These are phyloP conservation scores for Helicolenus hilgendorfi DNA, from an alignment of 2,797 vertebrate genomes.

Conservation along the genomic window DNA sequence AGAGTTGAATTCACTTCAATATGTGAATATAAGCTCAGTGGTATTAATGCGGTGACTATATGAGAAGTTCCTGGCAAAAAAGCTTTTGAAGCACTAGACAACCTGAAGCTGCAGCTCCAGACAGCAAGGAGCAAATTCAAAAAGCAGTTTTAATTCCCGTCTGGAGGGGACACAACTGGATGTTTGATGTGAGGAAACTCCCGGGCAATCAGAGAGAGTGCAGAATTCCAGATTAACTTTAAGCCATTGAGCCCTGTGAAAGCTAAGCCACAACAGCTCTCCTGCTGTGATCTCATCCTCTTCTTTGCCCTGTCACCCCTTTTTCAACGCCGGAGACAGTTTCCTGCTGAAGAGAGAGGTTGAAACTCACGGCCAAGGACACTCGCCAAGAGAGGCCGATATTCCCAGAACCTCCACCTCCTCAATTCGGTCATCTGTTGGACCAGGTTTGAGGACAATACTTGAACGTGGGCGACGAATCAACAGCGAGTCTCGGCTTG, in stretches of 20 bases:
- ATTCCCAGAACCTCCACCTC: conserved; percentile 76
- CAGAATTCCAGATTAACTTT: conserved; percentile 80
- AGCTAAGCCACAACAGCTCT: conserved; percentile 79
- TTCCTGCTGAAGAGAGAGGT: conserved; percentile 54
- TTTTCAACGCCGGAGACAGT: conserved; percentile 19
- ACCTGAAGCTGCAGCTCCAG: conserved; percentile 45
- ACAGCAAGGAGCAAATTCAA: conserved; percentile 41
- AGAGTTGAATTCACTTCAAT: conserved; percentile 9
- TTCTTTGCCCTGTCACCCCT: conserved; percentile 56
- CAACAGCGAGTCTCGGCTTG: background rate
- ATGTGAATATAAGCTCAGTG: conserved; percentile 4
- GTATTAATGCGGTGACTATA: conserved; percentile 11
- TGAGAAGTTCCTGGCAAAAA: conserved; percentile 4
- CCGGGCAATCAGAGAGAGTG: conserved; percentile 62
- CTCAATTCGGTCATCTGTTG: conserved; percentile 35
- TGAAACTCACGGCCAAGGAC: conserved; percentile 58
- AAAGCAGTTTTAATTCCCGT: conserved; percentile 62
- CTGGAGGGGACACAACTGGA: conserved; percentile 44
- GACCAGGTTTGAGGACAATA: conserved; percentile 20
- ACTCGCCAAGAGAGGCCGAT: conserved; percentile 51
- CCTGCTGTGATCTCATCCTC: conserved; percentile 81
- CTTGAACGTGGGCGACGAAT: background rate
- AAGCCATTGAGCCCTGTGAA: conserved; percentile 76
- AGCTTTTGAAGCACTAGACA: conserved; percentile 27
- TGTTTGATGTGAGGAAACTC: conserved; percentile 75